Evolutionary conservation across 2,797 vertebrate genomes (phyloP), one percentile per base, ranked within the genome.

Genomic region (Sparidentex hasta): DNA sequence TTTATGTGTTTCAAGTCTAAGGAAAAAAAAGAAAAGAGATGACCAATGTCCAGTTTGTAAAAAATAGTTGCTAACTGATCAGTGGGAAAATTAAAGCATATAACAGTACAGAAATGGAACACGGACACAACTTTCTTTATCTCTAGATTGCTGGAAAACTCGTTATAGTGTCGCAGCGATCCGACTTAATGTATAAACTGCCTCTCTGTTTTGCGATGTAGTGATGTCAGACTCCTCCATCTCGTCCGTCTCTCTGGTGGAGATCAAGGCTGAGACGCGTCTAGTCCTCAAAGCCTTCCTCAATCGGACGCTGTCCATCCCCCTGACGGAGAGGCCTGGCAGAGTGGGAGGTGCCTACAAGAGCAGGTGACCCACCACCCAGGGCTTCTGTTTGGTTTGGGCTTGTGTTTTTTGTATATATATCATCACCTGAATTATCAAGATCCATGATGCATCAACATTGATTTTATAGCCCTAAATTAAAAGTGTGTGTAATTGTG

Each of bases 241-340:
- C 52, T 87, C 86, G 1, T 95, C 95, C 12, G 48, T 92, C 84
- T 94, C 94, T 71, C 86, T 96, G 62, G 1, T 95, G 66, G 95
- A 96, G 74, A 78, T 96, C 82, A 94, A 93, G 77, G 90, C 93
- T 6, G 96, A 98, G 74, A 97, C 95, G 0, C 89, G 87, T 59
- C 84, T 91, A 29, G 96, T 97, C 46, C 92, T 97, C 27, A 92
- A 95, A 74, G 97, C 97, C 11, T 97, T 98, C 76, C 91, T 97
- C 38, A 91, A 87, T 71, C 86, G 90, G 11, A 82, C 90, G 14
- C 77, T 95, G 25, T 64, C 71, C 14, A 2, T 50, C 5, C 76
- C 95, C 4, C 66, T 59, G 0, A 76, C 65, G 18, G 81, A 91
- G 3, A 64, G 93, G 18, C 84, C 93, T 0, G 96, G 96, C 11